Evolutionary conservation across 2,888 invertebrate genomes (phyloP), one percentile per base, ranked within the genome.

Genomic region (Falcaria lacertinaria): DNA sequence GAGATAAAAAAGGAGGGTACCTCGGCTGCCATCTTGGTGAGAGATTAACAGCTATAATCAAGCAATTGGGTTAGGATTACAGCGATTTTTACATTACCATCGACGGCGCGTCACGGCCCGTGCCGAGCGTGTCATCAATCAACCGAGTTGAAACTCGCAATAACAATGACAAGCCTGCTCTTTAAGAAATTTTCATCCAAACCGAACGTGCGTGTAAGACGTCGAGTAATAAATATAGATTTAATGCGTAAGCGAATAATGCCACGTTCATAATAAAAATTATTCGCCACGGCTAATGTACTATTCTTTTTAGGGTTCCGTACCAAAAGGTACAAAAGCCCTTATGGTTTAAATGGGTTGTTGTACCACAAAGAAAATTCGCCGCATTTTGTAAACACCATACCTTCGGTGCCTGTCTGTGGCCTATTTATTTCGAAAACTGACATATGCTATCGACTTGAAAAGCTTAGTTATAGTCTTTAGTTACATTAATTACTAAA

Each of bases 1-100:
- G 68, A 69, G 69, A 77, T 82, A 81, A 84, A 84, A 78, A 80
- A 66, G 57, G 54, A 60, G 53, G 54, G 57, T 6, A 35, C 60
- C 64, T 68, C 60, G 69, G 67, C 64, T 64, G 65, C 75, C 72
- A 71, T 76, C 75, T 76, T 69, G 65, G 71, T 70, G 66, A 68
- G 74, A 82, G 84, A 86, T 86, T 85, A 86, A 84, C 77, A 79
- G 76, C 81, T 58, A 83, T 83, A 85, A 86, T 86, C 83, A 83
- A 83, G 85, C 83, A 79, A 85, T 86, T 84, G 83, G 69, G 72
- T 61, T 74, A 59, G 80, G 80, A 86, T 85, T 84, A 83, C 80
- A 74, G 72, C 75, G 74, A 80, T 84, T 86, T 84, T 87, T 84
- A 83, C 80, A 75, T 77, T 69, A 53, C 64, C 56, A 55, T 62